A percentile compares a stretch with the other conserved stretches of the same genome.
phyloP scores from a whole-genome alignment of 2,888 invertebrate species.

The Gasteruption jaculator region DNA sequence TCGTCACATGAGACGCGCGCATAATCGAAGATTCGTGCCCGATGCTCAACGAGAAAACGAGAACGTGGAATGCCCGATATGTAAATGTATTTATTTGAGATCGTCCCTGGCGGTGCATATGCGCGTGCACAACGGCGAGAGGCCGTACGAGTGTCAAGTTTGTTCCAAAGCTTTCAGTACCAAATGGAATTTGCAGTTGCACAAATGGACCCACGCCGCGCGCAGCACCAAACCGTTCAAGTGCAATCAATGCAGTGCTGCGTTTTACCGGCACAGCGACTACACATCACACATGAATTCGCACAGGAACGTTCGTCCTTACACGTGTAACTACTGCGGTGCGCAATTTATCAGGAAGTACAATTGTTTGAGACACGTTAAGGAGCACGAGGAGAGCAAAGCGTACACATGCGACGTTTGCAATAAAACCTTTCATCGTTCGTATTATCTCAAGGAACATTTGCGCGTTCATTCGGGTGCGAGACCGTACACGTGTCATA shows the following conservation, averaged over 20 bases:
- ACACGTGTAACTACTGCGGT: constrained; percentile 86
- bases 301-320: constrained; percentile 78
- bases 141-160: constrained; percentile 75
- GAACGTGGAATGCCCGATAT: constrained; percentile 75
- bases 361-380: constrained; percentile 81
- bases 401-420: constrained; percentile 73
- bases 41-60: constrained; percentile 60
- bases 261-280: constrained; percentile 77
- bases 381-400: constrained; percentile 78
- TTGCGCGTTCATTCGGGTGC: constrained; percentile 80
- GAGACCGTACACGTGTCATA: constrained; percentile 77
- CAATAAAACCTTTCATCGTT: constrained; percentile 79
- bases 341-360: constrained; percentile 84
- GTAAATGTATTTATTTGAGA: constrained; percentile 72
- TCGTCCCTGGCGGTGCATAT: constrained; percentile 77
- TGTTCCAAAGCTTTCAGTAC: constrained; percentile 85
- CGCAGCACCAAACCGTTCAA: constrained; percentile 81
- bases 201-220: constrained; percentile 84
- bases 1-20: constrained; percentile 76
- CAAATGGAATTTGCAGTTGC: constrained; percentile 85
- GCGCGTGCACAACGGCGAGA: constrained; percentile 69
- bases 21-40: constrained; percentile 72
- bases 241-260: constrained; percentile 77
- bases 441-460: constrained; percentile 84
- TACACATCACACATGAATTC: constrained; percentile 82